phyloP scores from a whole-genome alignment of 2,113 vertebrate genomes.

The Amazona vittata region DNA sequence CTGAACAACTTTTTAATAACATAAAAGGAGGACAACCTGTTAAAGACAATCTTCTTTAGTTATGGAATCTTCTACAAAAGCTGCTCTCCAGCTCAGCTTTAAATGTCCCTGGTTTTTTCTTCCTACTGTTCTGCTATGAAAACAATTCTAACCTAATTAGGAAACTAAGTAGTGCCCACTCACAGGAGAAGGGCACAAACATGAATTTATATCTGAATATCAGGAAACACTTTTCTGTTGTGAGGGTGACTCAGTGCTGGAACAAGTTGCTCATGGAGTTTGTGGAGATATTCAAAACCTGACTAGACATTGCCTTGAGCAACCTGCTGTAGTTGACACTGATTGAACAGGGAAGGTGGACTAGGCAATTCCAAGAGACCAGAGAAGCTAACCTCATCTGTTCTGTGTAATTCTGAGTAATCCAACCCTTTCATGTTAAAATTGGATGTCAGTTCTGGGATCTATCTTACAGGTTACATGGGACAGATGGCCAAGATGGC shows the following conservation, averaged over 20 bases:
- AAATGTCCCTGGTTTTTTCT: not conserved
- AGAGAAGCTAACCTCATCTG: not conserved
- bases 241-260: not conserved
- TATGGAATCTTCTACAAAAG: not conserved
- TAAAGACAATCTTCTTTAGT: not conserved
- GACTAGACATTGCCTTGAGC: not conserved
- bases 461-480: not conserved
- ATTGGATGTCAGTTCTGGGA: not conserved
- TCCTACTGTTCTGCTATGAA: not conserved
- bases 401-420: not conserved
- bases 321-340: not conserved
- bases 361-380: not conserved
- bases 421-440: not conserved
- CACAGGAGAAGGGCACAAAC: not conserved
- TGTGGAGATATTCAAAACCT: not conserved
- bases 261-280: not conserved
- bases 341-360: not conserved
- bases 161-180: not conserved
- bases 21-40: not conserved
- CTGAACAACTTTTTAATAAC: not conserved
- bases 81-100: not conserved
- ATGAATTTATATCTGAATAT: not conserved
- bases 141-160: not conserved
- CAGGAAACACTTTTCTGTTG: not conserved
- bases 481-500: not conserved